A percentile compares a stretch with the other conserved stretches of the same genome.
These are phyloP conservation scores for Therioaphis trifolii DNA, from an alignment of 2,888 invertebrate genomes.

Conservation along the genomic window DNA sequence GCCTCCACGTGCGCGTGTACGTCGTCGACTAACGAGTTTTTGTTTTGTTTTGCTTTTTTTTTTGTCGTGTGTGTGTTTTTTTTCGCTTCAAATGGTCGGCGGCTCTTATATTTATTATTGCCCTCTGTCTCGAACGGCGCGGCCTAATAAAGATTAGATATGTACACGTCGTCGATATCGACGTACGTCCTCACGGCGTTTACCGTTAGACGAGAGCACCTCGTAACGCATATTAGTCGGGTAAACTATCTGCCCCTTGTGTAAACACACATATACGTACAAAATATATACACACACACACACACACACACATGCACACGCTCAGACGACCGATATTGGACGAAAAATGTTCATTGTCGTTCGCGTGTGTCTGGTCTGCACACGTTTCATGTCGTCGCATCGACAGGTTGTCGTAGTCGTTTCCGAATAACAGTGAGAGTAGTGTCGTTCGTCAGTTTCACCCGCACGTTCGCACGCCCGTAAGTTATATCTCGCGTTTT, in stretches of 20 bases:
- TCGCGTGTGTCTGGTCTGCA: background rate
- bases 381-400: too few species aligned
- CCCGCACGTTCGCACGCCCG: too few species aligned
- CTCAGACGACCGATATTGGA: background rate
- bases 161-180: too few species aligned
- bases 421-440: background rate
- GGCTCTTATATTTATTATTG: conserved; percentile 16
- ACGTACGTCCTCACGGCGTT: background rate
- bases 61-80: too few species aligned
- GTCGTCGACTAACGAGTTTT: background rate
- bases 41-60: conserved; percentile 5
- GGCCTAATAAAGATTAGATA: conserved; percentile 17
- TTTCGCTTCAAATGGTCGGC: background rate
- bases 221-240: background rate
- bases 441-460: background rate
- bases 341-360: background rate
- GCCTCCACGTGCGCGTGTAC: background rate
- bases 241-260: background rate
- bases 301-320: too few species aligned
- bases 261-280: conserved; percentile 4
- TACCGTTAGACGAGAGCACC: background rate
- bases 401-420: background rate
- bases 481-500: background rate
- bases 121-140: conserved; percentile 7
- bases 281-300: background rate